Conservation (phyloP, 2,888 invertebrate genomes). For the Dichetophora obliterata region DNA sequence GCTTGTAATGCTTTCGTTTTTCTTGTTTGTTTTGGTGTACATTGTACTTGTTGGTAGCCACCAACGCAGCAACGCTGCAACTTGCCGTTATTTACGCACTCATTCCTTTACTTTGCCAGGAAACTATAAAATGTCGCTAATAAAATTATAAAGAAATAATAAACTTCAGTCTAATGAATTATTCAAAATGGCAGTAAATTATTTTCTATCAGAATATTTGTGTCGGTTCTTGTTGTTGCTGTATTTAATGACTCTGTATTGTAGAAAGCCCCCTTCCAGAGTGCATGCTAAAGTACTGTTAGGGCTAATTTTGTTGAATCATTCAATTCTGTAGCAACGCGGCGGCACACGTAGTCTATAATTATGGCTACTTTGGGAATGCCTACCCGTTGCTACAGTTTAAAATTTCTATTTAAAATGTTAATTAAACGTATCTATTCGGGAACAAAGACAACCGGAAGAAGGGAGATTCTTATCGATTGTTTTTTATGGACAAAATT, state of each 20-base stretch:
- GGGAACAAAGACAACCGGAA: too few relatives aligned
- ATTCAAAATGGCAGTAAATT: constrained; percentile 44
- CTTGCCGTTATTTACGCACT: constrained; percentile 45
- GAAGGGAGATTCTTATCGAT: too few relatives aligned
- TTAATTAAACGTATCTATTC: too few relatives aligned
- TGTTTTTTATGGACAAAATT: too few relatives aligned
- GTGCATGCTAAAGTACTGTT: not conserved
- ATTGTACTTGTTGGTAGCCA: not conserved
- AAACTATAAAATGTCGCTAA: constrained; percentile 53
- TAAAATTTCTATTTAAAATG: too few relatives aligned
- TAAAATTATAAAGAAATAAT: constrained; percentile 54
- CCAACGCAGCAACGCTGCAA: not conserved
- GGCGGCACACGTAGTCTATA: too few relatives aligned
- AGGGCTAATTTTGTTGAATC: constrained; percentile 49
- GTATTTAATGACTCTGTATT: constrained; percentile 34
- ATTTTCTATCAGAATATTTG: not conserved
- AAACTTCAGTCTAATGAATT: constrained; percentile 46
- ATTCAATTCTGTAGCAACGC: constrained; percentile 51
- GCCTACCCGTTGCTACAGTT: too few relatives aligned
- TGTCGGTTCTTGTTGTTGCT: not conserved
- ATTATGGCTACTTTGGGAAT: too few relatives aligned
- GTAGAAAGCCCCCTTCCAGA: not conserved
- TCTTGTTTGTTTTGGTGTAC: constrained; percentile 1
- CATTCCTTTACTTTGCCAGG: constrained; percentile 43
- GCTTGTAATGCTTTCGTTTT: constrained; percentile 17